These are phyloP conservation scores for Trachythela sp. DNA, from an alignment of 64 coral and sea anemone genomes.

Conservation along the genomic window DNA sequence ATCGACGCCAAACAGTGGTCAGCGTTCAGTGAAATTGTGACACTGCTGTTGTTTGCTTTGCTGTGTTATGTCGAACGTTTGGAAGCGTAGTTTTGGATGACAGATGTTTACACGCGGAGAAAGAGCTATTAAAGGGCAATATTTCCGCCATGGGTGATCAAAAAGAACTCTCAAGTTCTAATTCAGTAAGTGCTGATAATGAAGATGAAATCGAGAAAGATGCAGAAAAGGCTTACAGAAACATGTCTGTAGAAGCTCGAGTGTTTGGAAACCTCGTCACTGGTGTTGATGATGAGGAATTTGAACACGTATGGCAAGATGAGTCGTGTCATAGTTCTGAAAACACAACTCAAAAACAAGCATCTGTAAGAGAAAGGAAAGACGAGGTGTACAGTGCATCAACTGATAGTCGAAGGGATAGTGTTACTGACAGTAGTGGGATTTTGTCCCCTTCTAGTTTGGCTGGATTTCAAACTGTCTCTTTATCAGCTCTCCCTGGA, in stretches of 20 bases:
- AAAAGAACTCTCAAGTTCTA: background rate
- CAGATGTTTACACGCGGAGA: background rate
- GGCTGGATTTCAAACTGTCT: slow-evolving; percentile 16
- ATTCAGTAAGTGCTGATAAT: background rate
- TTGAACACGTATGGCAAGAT: slow-evolving; percentile 7
- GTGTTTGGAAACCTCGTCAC: background rate
- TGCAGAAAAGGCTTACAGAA: slow-evolving; percentile 2
- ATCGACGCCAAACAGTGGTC: too few relatives aligned
- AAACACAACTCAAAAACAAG: background rate
- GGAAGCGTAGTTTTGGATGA: background rate
- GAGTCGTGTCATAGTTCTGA: background rate
- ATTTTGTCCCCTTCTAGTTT: slow-evolving; percentile 5
- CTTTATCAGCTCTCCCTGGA: background rate
- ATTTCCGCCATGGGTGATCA: background rate
- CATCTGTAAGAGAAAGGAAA: background rate
- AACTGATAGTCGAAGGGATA: background rate
- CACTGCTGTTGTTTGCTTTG: too few relatives aligned
- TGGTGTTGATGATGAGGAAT: slow-evolving; percentile 7
- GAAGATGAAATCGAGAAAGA: slow-evolving; percentile 9
- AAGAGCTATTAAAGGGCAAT: background rate
- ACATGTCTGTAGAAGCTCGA: background rate
- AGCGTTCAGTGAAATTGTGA: too few relatives aligned
- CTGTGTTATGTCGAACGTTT: background rate
- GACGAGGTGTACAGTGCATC: background rate
- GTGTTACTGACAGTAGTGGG: background rate